These are phyloP conservation scores for Amphimedon queenslandica DNA, from an alignment of 37 sponge, comb jelly and placozoan genomes.

Conservation along the genomic window DNA sequence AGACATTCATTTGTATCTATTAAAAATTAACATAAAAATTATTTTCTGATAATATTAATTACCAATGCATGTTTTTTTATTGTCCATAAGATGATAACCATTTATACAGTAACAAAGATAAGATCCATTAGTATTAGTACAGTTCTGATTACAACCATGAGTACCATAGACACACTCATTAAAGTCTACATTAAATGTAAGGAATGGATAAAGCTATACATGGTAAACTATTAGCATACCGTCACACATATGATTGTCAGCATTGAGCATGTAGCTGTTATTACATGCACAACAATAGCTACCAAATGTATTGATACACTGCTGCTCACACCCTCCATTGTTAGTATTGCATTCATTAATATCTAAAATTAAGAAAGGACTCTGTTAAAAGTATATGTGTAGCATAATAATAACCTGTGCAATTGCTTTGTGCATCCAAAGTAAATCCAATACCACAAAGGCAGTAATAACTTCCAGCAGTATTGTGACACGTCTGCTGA, in stretches of 20 bases:
- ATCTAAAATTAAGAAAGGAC: neutral
- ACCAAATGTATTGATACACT: no score
- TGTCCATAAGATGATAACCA: conserved; percentile 14
- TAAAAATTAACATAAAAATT: neutral
- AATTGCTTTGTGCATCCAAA: conserved; percentile 9
- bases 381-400: neutral
- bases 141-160: conserved; percentile 18
- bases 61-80: conserved; percentile 23
- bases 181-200: conserved; percentile 20
- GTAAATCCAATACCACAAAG: conserved; percentile 28
- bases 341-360: no score
- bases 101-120: conserved; percentile 26
- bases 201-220: no score
- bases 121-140: conserved; percentile 30
- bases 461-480: conserved; percentile 45
- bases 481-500: no score
- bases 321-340: no score
- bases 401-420: conserved; percentile 22
- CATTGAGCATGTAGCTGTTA: no score
- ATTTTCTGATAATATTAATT: neutral
- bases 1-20: conserved; percentile 42
- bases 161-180: conserved; percentile 23
- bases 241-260: no score
- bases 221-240: no score
- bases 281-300: no score